Conservation (phyloP, 2,888 invertebrate genomes). For the Cryptophagus acutangulus region DNA sequence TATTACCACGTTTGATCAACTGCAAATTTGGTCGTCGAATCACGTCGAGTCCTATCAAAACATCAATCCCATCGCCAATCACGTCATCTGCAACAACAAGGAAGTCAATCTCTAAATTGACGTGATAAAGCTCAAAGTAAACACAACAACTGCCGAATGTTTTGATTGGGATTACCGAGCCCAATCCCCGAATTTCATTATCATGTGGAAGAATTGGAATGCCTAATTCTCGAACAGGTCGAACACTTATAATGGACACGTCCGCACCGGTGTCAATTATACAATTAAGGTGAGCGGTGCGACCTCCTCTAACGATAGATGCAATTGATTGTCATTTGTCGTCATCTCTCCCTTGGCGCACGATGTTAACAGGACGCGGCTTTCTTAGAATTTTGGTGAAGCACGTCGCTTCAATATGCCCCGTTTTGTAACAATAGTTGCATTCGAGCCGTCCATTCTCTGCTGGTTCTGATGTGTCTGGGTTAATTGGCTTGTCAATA, state of each 20-base stretch:
- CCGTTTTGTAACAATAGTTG: not conserved
- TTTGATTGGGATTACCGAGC: not conserved
- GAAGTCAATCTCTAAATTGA: not conserved
- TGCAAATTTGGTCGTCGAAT: not conserved
- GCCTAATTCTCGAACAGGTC: not conserved
- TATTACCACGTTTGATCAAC: not conserved
- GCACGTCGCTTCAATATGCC: not conserved
- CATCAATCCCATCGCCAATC: not conserved
- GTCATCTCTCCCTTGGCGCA: not conserved
- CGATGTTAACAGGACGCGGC: not conserved
- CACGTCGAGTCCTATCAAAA: not conserved
- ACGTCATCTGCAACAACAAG: not conserved
- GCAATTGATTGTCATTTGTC: not conserved
- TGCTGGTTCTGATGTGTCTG: not conserved
- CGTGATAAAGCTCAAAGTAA: no score
- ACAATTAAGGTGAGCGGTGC: not conserved
- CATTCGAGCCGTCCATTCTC: not conserved
- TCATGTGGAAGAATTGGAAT: not conserved
- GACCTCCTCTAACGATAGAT: not conserved
- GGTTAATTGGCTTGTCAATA: not conserved
- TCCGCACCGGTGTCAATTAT: constrained; percentile 3
- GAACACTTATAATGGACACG: not conserved
- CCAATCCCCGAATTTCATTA: not conserved
- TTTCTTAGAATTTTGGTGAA: not conserved
- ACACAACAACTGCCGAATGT: not conserved